Evolutionary conservation across 2,888 invertebrate genomes (phyloP).

Genomic region (Spodoptera littoralis): DNA sequence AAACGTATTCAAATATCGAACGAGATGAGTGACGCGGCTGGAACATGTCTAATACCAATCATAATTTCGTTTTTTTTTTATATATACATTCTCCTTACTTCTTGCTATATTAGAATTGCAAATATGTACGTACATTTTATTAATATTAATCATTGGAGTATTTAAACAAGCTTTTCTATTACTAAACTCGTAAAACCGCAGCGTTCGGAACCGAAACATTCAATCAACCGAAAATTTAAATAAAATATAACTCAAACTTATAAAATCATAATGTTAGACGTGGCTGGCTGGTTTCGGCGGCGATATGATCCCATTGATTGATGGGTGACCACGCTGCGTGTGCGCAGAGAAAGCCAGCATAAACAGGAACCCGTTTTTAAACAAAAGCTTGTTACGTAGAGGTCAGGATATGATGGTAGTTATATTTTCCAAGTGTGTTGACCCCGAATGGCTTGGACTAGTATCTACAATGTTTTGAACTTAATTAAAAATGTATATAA

Average conservation of each 20-base stretch:
- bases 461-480: constrained; percentile 80
- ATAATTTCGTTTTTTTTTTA: constrained; percentile 63
- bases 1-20: constrained; percentile 87
- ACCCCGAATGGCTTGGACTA: constrained; percentile 78
- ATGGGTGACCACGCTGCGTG: constrained; percentile 86
- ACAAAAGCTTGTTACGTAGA: constrained; percentile 31
- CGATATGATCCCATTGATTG: constrained; percentile 88
- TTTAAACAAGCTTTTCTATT: constrained; percentile 57
- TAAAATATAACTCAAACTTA: constrained; percentile 87
- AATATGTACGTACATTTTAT: constrained; percentile 53
- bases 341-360: constrained; percentile 65
- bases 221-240: constrained; percentile 86
- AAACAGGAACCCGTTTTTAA: constrained; percentile 50
- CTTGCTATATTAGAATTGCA: constrained; percentile 72
- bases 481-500: constrained; percentile 86
- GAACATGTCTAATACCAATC: constrained; percentile 75
- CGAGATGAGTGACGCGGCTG: constrained; percentile 81
- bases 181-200: constrained; percentile 66
- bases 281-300: constrained; percentile 80
- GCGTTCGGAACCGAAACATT: constrained; percentile 78
- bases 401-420: constrained; percentile 71
- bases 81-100: constrained; percentile 55
- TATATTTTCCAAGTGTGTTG: constrained; percentile 80
- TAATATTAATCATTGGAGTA: constrained; percentile 65
- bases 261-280: constrained; percentile 84